Evolutionary conservation across 2,797 vertebrate genomes (phyloP), one percentile per base, ranked within the genome.

Genomic region (Macrochelys suwanniensis): DNA sequence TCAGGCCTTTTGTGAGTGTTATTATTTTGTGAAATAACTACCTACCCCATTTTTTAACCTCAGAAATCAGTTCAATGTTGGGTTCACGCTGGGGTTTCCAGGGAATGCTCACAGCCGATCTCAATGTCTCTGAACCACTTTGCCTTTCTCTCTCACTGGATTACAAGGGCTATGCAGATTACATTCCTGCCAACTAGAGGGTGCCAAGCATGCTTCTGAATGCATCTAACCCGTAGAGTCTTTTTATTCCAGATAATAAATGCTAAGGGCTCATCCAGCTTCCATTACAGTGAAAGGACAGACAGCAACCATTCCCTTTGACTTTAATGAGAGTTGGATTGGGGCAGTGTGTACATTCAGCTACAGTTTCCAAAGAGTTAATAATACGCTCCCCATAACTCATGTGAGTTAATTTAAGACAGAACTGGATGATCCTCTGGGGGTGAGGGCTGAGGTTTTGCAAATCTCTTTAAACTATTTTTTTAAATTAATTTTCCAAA

Each of bases 261-360:
- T 82, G 7, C 6, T 6, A 5, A 4, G 1, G 7, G 11, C 82
- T 61, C 9, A 5, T 37, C 3, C 33, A 3, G 1, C 0, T 65
- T 82, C 33, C 1, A 71, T 31, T 54, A 15, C 78, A 17, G 33
- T 47, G 80, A 81, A 79, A 78, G 71, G 49, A 78, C 84, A 83
- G 12, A 59, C 81, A 47, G 85, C 31, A 65, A 68, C 65, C 57
- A 31, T 76, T 23, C 53, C 79, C 10, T 1, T 76, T 79, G 16
- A 25, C 11, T 37, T 54, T 0, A 0, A 7, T 28, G n/a, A 53
- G 57, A 71, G 25, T 6, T 82, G 80, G 65, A 23, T 57, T 33
- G 53, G 88, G 76, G 50, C 77, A 49, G 17, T 53, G 31, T 33
- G 49, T 80, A 42, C 57, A 15, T 89, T 90, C 31, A 84, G 51